Base-by-base conservation (phyloP, 2,113 vertebrate species). In the Dasyprocta punctata region DNA sequence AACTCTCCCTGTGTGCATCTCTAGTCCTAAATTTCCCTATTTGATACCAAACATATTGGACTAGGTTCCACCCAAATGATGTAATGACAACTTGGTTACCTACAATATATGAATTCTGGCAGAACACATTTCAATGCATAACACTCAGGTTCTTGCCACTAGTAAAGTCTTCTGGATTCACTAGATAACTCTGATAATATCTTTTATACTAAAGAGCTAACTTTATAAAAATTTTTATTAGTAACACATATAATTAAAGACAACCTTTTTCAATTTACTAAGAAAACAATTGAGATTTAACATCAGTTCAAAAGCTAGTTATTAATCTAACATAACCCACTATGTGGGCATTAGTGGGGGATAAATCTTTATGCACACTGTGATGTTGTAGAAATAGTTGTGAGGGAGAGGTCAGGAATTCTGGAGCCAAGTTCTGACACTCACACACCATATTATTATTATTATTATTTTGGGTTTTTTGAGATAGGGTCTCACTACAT, bases 171-270 rank as follows among this genome's bases (percentile, higher is more conserved):
- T 93, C 28, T 86, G 26, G 44, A 28, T 86, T 82, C 73, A 49
- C 6, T 33, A 65, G 19, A 65, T 71, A 80, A 86, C 49, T 22
- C 49, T 58, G 28, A n/a, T n/a, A n/a, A n/a, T 82, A 5, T 86
- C 80, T 94, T 94, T 86, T 12, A 81, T 44, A 84, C 12, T 28
- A 89, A 81, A 41, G 49, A 75, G 2, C 61, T 69, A 89, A 81
- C 17, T 89, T 78, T 47, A 67, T 54, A 86, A 94, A 92, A 30
- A 54, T 75, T 75, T 82, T 77, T n/a, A 77, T 67, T 47, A 69
- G 14, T 87, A 61, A 78, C 30, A 87, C n/a, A 14, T 93, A 33
- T 87, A 83, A 44, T 86, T 90, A 96, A 89, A 95, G 41, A 69
- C 24, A 77, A 61, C 38, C 69, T 83, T 61, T n/a, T 56, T 56